Evolutionary conservation across 2,113 vertebrate species (phyloP).

Genomic region (Leptosomus discolor): DNA sequence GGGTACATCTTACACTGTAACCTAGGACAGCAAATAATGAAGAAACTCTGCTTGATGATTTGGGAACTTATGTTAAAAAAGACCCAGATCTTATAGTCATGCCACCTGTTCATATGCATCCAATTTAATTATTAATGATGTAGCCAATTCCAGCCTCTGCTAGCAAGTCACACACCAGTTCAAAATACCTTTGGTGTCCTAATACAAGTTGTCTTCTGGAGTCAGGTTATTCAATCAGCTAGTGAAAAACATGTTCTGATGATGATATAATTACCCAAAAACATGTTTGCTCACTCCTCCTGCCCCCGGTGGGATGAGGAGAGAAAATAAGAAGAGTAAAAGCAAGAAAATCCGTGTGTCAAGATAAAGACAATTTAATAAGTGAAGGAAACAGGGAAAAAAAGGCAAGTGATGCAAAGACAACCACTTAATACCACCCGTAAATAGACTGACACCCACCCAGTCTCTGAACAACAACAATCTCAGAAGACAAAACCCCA

Average conservation of each 20-base stretch:
- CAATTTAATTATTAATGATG: neutral
- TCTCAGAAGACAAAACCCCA: neutral
- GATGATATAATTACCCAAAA: neutral
- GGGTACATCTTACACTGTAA: too few relatives aligned
- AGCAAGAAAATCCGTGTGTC: neutral
- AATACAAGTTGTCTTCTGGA: neutral
- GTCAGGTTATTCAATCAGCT: neutral
- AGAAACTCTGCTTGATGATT: neutral
- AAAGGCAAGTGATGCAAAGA: neutral
- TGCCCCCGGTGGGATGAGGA: neutral
- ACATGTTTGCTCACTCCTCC: neutral
- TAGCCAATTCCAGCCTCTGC: neutral
- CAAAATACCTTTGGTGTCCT: neutral
- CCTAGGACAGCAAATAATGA: too few relatives aligned
- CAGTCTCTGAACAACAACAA: neutral
- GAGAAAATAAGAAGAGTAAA: neutral
- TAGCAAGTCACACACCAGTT: neutral
- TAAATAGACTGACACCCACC: neutral
- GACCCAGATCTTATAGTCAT: neutral
- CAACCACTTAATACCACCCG: accelerated
- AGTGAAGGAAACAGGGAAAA: neutral
- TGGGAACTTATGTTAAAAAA: neutral
- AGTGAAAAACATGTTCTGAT: neutral
- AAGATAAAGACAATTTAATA: neutral
- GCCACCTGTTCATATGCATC: neutral